Conservation (phyloP, 2,113 vertebrate species). For the Rhombomys opimus region DNA sequence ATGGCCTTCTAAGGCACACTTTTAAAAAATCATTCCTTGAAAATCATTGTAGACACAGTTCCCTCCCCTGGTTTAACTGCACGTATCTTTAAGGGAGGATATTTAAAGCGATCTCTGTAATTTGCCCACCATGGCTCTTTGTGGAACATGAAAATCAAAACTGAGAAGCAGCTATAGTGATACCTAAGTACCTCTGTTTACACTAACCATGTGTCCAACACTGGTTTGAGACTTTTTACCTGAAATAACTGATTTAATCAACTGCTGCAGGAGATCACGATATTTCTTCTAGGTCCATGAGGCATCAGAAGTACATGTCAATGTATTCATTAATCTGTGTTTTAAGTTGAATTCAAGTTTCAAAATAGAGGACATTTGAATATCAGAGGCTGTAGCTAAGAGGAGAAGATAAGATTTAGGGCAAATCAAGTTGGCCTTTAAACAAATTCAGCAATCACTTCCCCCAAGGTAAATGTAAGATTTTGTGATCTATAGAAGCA, state of each 20-base stretch:
- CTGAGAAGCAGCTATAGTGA: background rate
- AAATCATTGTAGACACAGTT: background rate
- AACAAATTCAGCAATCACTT: background rate
- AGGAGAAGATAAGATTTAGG: background rate
- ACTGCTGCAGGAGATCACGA: background rate
- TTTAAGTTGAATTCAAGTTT: slow-evolving; percentile 4
- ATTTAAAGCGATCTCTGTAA: slow-evolving; percentile 33
- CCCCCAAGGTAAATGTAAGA: background rate
- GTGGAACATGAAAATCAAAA: background rate
- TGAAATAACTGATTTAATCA: background rate
- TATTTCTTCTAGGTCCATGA: background rate
- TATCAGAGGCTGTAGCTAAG: background rate
- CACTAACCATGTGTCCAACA: background rate
- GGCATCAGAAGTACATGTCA: background rate
- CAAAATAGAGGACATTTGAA: slow-evolving; percentile 18
- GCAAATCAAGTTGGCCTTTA: background rate
- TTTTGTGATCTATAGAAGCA: background rate
- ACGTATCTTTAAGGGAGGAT: background rate
- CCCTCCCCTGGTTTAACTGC: background rate
- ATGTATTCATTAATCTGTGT: background rate
- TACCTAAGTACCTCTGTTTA: background rate
- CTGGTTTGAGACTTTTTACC: background rate
- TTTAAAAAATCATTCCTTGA: background rate
- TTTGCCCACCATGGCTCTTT: background rate
- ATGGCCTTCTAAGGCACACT: background rate